Evolutionary conservation across 1,140 invertebrate genomes (phyloP), one percentile per base, ranked within the genome.

Genomic region (Aphelenchoides fujianensis): DNA sequence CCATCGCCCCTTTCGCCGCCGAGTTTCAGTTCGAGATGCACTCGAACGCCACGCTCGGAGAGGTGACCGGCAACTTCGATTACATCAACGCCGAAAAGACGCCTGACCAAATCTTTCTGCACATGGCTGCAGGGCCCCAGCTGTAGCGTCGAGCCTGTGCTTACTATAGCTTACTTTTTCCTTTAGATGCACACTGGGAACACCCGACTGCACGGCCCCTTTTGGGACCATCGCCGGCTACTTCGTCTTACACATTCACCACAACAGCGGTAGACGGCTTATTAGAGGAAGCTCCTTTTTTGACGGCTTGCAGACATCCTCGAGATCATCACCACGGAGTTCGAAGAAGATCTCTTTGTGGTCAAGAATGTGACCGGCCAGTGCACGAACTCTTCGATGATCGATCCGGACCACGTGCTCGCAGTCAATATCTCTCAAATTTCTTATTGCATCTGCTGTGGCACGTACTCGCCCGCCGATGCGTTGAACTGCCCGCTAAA

Each of bases 401-500:
- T 7, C 7, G 55, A 59, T 30, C 34, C 41, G 41, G 23, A 48
- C 41, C 12, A 48, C 41, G 23, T 48, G 41, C 12, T 12, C 12
- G 41, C 12, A 48, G 23, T 12, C 34, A 59, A 5, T 5, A 48
- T 19, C 34, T 59, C 5, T 59, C 41, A 23, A 48, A 48, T n/a
- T 59, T 30, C 5, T 5, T 5, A 7, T 5, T 59, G 55, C 34
- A 23, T 59, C 34, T 59, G 55, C 34, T 59, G 55, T 59, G 5
- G 5, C 23, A 32, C 28, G 34, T 59, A 59, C 19, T 5, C 5
- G 5, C 55, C 55, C 5, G 55, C 28, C 19, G 5, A 5, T 19
- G 5, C 23, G 28, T 59, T 59, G 34, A 59, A 59, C 55, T 59
- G 55, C 23, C 55, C 55, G 34, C 55, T 59, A 5, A 59, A 59